These are phyloP conservation scores for Schizotus pectinicornis DNA, from an alignment of 2,888 invertebrate genomes.

Conservation along the genomic window DNA sequence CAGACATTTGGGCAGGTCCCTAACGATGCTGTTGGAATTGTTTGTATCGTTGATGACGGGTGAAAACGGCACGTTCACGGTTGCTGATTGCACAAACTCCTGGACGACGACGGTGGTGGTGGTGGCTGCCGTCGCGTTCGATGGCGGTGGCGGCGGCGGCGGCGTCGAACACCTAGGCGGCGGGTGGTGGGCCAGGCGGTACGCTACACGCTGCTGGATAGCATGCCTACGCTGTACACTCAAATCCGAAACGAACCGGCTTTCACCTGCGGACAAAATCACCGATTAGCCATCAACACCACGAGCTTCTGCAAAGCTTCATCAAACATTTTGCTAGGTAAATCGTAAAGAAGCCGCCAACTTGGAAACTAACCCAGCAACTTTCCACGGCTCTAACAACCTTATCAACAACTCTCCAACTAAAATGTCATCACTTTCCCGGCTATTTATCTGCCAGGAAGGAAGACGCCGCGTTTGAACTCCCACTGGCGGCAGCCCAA, in stretches of 20 bases:
- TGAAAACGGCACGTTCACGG: constrained; percentile 44
- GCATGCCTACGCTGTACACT: constrained; percentile 57
- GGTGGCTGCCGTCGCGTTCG: constrained; percentile 1
- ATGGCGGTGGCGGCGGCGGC: constrained; percentile 27
- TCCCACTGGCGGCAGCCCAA: no score
- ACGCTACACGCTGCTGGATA: constrained; percentile 46
- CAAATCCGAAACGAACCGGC: constrained; percentile 61
- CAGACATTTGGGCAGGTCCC: constrained; percentile 47
- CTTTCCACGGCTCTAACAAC: no score
- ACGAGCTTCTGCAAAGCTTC: neutral
- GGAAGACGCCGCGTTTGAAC: no score
- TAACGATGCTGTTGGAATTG: constrained; percentile 37
- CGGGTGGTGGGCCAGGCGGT: constrained; percentile 41
- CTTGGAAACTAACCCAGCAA: no score
- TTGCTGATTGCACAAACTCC: constrained; percentile 38
- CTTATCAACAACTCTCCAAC: no score
- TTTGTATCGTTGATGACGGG: constrained; percentile 38
- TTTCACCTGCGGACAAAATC: constrained; percentile 54
- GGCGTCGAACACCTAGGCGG: constrained; percentile 29
- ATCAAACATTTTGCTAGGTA: no score
- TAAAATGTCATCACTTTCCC: no score
- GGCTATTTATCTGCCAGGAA: no score
- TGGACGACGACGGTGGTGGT: constrained; percentile 21
- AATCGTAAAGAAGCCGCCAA: no score
- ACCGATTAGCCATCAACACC: neutral